Base-by-base conservation (phyloP, 64 coral and sea anemone genomes). In the Montipora sp. region DNA sequence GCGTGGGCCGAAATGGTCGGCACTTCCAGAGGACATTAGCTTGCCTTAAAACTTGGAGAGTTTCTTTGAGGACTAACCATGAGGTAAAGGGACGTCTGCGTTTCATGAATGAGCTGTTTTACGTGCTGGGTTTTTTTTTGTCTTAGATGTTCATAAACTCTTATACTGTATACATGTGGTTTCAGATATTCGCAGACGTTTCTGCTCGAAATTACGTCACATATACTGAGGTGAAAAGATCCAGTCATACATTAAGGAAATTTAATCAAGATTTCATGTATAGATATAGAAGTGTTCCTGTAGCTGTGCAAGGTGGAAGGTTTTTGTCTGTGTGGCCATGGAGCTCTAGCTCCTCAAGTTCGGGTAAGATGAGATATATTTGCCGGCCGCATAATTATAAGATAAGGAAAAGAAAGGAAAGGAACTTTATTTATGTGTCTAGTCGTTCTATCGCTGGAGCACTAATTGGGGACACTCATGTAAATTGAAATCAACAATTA, bases 11-110 rank as follows among this genome's bases (percentile, higher is more conserved):
- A 8, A 87, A 16, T 10, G 18, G 44, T 44, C 57, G 7, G 0
- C 57, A 86, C 23, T 27, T 92, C 75, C 55, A 67, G 16, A 76
- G 44, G 60, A 84, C 73, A 75, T n/a, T 36, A 47, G 15, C 18
- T 4, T 77, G 51, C 47, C 48, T 75, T 14, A 88, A 59, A 60
- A 9, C 87, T 58, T 88, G 46, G 22, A 14, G 75, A 77, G 55
- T 88, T 59, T 60, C 75, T 0, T 47, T 21, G 15, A 19, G 24
- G 48, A 18, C 7, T 51, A 59, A 58, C 12, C 51, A 7, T 3
- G 74, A 77, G 75, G 70, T 88, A 76, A 76, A 11, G 9, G 18
- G 3, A 77, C 45, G 3, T 69, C 2, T 7, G 24, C 3, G 68
- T 80, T 36, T 36, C 2, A 36, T 2, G 27, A 36, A 36, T 36